Percentiles rank a stretch among this genome's conserved stretches.
phyloP scores from a whole-genome alignment of 2,113 vertebrate species.

The Nipponia nippon region DNA sequence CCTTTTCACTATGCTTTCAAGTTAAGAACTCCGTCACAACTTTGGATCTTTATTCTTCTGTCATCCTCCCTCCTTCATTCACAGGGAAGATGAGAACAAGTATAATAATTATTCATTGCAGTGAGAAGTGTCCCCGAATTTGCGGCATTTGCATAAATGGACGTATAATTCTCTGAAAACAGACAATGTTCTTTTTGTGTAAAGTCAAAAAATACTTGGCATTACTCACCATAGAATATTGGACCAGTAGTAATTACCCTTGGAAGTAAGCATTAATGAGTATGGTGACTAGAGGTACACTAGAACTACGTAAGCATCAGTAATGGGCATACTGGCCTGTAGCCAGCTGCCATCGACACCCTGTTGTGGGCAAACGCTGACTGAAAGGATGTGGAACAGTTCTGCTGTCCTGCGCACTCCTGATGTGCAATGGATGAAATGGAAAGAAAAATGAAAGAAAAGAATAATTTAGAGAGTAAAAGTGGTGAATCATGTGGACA shows the following conservation, averaged over 20 bases:
- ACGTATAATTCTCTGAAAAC: neutral
- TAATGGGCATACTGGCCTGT: neutral
- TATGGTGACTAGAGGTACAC: neutral
- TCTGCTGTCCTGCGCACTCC: neutral
- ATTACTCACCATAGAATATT: neutral
- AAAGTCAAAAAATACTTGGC: neutral
- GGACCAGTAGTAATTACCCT: neutral
- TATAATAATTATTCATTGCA: neutral
- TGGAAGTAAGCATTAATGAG: neutral
- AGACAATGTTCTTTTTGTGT: neutral
- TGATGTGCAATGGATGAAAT: neutral
- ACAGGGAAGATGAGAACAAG: neutral
- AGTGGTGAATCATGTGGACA: neutral
- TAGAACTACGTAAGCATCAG: neutral
- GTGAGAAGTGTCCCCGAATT: neutral
- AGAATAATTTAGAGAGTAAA: neutral
- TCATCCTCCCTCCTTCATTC: neutral
- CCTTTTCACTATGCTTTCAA: neutral
- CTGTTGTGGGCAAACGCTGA: neutral
- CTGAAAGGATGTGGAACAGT: neutral
- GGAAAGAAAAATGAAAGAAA: neutral
- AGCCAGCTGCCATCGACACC: neutral
- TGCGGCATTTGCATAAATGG: neutral
- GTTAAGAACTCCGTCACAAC: neutral
- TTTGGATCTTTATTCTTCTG: neutral